Percentiles rank a stretch among this genome's conserved stretches.
These are phyloP conservation scores for Mechanitis mazaeus DNA, from an alignment of 2,888 invertebrate species.

Conservation along the genomic window DNA sequence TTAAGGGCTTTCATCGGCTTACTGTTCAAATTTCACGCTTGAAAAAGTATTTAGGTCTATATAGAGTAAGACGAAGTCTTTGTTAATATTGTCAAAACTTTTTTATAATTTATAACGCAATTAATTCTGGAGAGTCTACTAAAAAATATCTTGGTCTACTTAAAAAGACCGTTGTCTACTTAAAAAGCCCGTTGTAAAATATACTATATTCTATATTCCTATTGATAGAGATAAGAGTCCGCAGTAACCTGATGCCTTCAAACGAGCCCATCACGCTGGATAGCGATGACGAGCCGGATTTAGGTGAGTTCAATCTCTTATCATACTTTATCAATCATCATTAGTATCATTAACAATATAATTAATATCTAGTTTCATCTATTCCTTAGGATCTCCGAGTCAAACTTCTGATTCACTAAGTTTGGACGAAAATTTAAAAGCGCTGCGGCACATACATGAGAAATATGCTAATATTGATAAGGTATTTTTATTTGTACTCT, in stretches of 20 bases:
- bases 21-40: too few species aligned
- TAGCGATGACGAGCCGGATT: conserved; percentile 65
- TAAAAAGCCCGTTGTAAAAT: neutral
- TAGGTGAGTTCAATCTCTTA: conserved; percentile 43
- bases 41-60: too few species aligned
- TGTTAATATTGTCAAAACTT: too few species aligned
- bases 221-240: conserved; percentile 57
- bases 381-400: conserved; percentile 56
- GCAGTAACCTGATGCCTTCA: conserved; percentile 62
- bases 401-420: conserved; percentile 66
- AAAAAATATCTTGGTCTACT: neutral
- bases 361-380: neutral
- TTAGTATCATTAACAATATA: too few species aligned
- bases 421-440: conserved; percentile 64
- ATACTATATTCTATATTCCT: conserved; percentile 21
- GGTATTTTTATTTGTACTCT: conserved; percentile 33
- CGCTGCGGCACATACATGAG: conserved; percentile 64
- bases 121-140: neutral
- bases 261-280: conserved; percentile 61
- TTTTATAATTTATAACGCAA: too few species aligned
- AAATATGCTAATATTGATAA: conserved; percentile 70
- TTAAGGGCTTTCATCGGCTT: too few species aligned
- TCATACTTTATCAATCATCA: too few species aligned
- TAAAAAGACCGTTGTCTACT: neutral
- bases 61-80: too few species aligned